These are phyloP conservation scores for Parapsyche elsis DNA, from an alignment of 1,140 invertebrate species.

Conservation along the genomic window DNA sequence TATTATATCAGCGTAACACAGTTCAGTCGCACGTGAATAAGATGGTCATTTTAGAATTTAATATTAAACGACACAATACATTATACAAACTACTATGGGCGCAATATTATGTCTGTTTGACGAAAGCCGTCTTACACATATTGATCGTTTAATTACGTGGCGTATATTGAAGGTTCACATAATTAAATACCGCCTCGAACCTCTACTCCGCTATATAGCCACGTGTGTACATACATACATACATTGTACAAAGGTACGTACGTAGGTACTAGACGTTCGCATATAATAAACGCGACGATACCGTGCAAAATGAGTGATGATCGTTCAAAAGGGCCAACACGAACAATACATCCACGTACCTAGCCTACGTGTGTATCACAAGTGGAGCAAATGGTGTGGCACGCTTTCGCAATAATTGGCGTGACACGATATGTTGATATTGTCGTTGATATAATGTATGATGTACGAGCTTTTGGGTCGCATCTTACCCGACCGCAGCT, in stretches of 20 bases:
- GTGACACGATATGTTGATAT: conserved; percentile 24
- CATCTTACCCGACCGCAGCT: background rate
- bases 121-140: background rate
- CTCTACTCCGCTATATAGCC: background rate
- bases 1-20: background rate
- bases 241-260: background rate
- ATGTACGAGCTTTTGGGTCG: background rate
- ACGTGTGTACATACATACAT: background rate
- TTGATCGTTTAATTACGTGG: conserved; percentile 6
- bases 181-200: conserved; percentile 25
- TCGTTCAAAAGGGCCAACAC: background rate
- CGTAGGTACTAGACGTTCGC: too few species aligned
- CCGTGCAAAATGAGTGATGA: conserved; percentile 20
- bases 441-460: background rate
- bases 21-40: too few species aligned
- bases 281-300: background rate
- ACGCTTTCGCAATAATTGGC: conserved; percentile 12
- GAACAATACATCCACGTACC: background rate
- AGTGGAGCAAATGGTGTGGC: conserved; percentile 21
- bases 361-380: background rate
- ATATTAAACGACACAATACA: too few species aligned
- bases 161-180: background rate
- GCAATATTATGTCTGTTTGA: background rate
- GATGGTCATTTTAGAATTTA: too few species aligned
- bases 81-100: background rate